Evolutionary conservation across 2,888 invertebrate species (phyloP).

Genomic region (Cerceris rybyensis): DNA sequence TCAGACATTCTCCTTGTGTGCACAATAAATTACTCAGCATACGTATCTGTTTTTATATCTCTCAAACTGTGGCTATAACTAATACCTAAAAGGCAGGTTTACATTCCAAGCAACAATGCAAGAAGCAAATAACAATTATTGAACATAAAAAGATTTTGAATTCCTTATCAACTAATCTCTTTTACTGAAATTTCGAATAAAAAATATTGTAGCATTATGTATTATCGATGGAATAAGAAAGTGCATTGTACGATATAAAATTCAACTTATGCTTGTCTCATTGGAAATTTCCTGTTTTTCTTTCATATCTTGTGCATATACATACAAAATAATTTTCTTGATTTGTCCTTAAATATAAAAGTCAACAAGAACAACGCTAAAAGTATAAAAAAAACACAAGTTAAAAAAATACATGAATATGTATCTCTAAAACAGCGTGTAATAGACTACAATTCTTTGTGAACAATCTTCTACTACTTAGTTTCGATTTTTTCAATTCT

Average conservation of each 20-base stretch:
- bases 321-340: no score
- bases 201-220: background rate
- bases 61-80: conserved; percentile 49
- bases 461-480: no score
- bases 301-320: no score
- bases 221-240: background rate
- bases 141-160: conserved; percentile 43
- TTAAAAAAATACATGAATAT: no score
- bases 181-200: background rate
- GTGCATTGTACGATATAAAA: no score
- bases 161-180: conserved; percentile 22
- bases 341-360: no score
- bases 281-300: no score
- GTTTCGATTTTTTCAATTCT: background rate
- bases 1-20: conserved; percentile 38
- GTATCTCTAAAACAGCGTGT: no score
- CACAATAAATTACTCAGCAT: conserved; percentile 37
- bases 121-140: conserved; percentile 61
- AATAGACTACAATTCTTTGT: no score
- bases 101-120: conserved; percentile 74
- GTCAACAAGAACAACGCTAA: no score
- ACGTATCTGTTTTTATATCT: conserved; percentile 31
- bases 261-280: no score
- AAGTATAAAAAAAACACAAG: no score
- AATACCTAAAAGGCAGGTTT: conserved; percentile 61